These are phyloP conservation scores for Pipistrellus pipistrellus DNA, from an alignment of 2,797 vertebrate genomes.

Conservation along the genomic window DNA sequence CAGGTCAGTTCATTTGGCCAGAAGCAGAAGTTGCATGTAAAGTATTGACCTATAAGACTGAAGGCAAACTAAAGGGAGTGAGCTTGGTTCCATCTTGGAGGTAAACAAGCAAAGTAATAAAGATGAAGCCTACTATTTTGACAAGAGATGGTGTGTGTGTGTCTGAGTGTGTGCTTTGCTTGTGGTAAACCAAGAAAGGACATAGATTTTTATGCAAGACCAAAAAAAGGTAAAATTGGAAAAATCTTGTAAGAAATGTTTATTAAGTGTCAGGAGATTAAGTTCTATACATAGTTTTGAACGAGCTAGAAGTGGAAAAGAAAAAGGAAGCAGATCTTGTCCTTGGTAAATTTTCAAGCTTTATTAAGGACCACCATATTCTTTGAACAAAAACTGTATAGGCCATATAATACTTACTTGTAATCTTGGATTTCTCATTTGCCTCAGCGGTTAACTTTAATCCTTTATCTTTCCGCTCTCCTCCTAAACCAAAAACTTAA, in stretches of 20 bases:
- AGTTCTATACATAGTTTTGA: not conserved
- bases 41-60: not conserved
- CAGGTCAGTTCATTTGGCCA: not conserved
- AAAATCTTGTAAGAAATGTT: constrained; percentile 26
- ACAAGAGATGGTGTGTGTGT: not conserved
- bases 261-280: not conserved
- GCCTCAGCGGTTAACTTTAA: not conserved
- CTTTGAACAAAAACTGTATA: not conserved
- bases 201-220: constrained; percentile 3
- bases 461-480: not conserved
- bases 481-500: constrained; percentile 6
- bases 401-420: not conserved
- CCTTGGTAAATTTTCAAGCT: not conserved
- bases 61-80: not conserved
- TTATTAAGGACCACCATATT: not conserved
- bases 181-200: not conserved
- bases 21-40: not conserved
- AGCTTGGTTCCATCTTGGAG: not conserved
- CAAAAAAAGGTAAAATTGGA: not conserved
- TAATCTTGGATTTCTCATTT: not conserved
- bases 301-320: not conserved
- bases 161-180: not conserved
- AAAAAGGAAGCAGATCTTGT: not conserved
- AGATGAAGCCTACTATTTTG: not conserved
- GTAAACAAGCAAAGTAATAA: not conserved